Base-by-base conservation (phyloP, 2,113 vertebrate genomes). In the Solenodon paradoxus region DNA sequence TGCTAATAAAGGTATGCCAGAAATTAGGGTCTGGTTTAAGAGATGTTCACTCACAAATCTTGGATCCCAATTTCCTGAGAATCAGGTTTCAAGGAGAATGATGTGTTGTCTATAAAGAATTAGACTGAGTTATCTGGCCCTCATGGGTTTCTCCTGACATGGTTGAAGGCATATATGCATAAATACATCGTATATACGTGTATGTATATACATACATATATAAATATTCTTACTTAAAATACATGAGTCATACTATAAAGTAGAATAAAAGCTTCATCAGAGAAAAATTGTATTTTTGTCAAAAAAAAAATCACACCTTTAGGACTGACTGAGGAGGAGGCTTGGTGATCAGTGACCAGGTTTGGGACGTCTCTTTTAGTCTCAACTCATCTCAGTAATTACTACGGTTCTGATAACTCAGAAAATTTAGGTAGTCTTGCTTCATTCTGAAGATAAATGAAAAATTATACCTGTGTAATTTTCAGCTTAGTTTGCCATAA, bases 401-500 rank as follows among this genome's bases (percentile, higher is more conserved):
- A 30, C 9, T 47, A 49, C n/a, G n/a, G 11, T 83, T 30, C 12
- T 6, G 13, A 63, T 51, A 45, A 35, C 49, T 72, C 30, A 40
- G 19, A 5, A 47, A 42, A 28, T 59, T 64, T 8, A n/a, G 13
- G 7, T 47, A 8, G 10, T 2, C 63, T 24, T 2, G 28, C 9
- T 32, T 5, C 5, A 61, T 7, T 49, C 7, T 61, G 9, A 77
- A 47, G 17, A 17, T 4, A 42, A 22, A 35, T 32, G 26, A 61
- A 63, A 38, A n/a, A 6, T 22, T 2, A 2, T 0, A 15, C 35
- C 13, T 90, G 42, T 4, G 19, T 71, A 11, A 9, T 35, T 57
- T 38, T 6, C 7, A 0, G 0, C 12, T 28, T 40, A 9, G 2
- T 40, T 59, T 30, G 0, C 9, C 40, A 1, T 7, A 7, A 24